A percentile compares a stretch with the other conserved stretches of the same genome.
These are phyloP conservation scores for Cnemophilus loriae DNA, from an alignment of 2,113 vertebrate genomes.

Conservation along the genomic window DNA sequence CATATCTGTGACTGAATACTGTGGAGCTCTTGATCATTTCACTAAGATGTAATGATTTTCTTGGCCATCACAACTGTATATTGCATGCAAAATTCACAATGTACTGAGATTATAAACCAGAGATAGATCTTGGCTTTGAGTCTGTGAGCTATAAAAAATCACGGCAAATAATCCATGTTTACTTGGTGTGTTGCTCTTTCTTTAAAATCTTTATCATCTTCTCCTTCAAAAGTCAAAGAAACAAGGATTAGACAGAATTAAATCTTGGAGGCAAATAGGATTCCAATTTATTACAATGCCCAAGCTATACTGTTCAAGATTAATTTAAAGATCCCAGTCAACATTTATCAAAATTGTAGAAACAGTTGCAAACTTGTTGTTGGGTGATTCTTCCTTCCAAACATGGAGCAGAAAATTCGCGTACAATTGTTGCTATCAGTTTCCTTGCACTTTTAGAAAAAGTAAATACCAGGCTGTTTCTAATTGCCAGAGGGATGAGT, in stretches of 20 bases:
- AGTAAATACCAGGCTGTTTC: background rate
- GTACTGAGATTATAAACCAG: background rate
- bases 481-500: background rate
- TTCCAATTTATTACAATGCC: slow-evolving; percentile 15
- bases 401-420: background rate
- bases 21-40: background rate
- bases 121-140: background rate
- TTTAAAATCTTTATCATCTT: background rate
- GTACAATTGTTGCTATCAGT: background rate
- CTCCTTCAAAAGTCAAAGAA: slow-evolving; percentile 15
- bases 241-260: slow-evolving; percentile 13
- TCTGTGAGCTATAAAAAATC: background rate
- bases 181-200: background rate
- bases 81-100: background rate
- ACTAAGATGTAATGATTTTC: background rate
- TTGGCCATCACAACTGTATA: background rate
- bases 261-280: slow-evolving; percentile 4
- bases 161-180: background rate
- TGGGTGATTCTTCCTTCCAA: background rate
- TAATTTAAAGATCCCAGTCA: slow-evolving; percentile 8
- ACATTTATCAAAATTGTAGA: background rate
- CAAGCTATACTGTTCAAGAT: background rate
- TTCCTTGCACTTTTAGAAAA: background rate
- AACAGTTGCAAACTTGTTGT: background rate
- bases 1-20: background rate